phyloP scores from a whole-genome alignment of 2,888 invertebrate species.

The Tiliacea citrago region DNA sequence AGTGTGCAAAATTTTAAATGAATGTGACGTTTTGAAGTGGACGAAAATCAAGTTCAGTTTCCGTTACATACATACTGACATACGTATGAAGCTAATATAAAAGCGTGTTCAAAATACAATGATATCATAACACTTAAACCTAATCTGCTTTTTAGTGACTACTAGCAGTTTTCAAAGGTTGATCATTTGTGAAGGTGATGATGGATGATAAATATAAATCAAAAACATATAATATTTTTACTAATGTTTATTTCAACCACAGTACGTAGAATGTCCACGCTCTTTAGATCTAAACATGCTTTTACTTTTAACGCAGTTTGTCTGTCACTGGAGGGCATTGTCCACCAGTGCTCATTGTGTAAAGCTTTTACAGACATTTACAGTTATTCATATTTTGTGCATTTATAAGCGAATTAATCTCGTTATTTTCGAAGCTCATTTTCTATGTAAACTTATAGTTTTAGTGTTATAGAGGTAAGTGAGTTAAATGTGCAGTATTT shows the following conservation, averaged over 20 bases:
- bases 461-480: slow-evolving; percentile 56
- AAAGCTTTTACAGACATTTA: slow-evolving; percentile 60
- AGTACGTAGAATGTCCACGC: slow-evolving; percentile 78
- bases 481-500: slow-evolving; percentile 55
- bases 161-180: neutral
- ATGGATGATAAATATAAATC: slow-evolving; percentile 46
- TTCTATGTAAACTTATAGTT: slow-evolving; percentile 65
- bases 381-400: slow-evolving; percentile 59
- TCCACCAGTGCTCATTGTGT: slow-evolving; percentile 57
- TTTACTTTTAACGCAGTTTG: slow-evolving; percentile 52
- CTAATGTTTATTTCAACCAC: slow-evolving; percentile 89
- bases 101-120: too few species aligned
- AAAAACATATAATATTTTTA: slow-evolving; percentile 77
- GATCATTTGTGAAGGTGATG: neutral
- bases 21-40: too few species aligned
- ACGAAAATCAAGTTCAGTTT: too few species aligned
- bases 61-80: too few species aligned
- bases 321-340: slow-evolving; percentile 25
- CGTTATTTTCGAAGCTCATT: slow-evolving; percentile 67
- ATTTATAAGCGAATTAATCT: slow-evolving; percentile 66
- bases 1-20: too few species aligned
- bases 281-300: slow-evolving; percentile 66
- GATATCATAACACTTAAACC: neutral
- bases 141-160: neutral
- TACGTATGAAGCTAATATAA: too few species aligned